Evolutionary conservation across 2,888 invertebrate species (phyloP).

Genomic region (Lasioglossum marginatum): DNA sequence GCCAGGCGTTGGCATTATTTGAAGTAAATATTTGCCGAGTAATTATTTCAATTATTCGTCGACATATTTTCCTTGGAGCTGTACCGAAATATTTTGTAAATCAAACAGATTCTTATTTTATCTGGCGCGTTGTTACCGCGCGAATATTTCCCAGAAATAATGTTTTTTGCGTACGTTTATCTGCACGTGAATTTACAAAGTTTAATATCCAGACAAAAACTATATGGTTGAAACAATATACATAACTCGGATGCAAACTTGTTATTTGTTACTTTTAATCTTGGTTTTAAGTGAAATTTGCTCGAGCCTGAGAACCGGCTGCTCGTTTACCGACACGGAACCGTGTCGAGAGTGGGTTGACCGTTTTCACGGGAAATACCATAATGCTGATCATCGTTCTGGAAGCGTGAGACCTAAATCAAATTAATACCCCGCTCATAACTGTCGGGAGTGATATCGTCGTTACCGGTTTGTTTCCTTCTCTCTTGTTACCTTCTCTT

Average conservation of each 20-base stretch:
- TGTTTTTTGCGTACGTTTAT: no score
- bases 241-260: background rate
- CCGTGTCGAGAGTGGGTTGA: background rate
- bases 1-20: background rate
- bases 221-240: background rate
- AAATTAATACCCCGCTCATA: conserved; percentile 3
- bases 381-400: conserved; percentile 46
- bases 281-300: background rate
- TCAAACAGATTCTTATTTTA: background rate
- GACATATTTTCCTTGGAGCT: background rate
- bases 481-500: no score
- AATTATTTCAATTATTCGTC: background rate
- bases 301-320: background rate
- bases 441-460: background rate
- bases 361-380: conserved; percentile 30
- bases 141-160: background rate
- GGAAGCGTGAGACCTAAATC: conserved; percentile 6
- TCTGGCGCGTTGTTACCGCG: background rate
- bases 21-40: background rate
- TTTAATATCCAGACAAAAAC: background rate
- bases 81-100: background rate
- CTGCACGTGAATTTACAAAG: background rate
- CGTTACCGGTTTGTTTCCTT: background rate
- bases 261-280: background rate
- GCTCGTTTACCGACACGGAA: conserved; percentile 26